Conservation (phyloP, 1,140 invertebrate species). For the Battus philenor region DNA sequence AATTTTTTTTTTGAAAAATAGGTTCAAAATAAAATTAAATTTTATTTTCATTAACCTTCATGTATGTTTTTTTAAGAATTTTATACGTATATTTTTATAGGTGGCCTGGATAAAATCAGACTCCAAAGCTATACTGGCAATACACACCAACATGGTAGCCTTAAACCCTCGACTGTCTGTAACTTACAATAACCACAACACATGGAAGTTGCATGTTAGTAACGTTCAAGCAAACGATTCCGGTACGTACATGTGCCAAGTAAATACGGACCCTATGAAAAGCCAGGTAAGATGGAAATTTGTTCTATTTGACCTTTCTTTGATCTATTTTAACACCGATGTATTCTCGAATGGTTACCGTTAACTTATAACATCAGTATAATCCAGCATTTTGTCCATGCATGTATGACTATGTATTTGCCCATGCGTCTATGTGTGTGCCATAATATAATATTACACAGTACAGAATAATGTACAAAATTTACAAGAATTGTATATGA, state of each 20-base stretch:
- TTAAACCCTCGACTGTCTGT: constrained; percentile 89
- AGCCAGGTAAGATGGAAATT: constrained; percentile 80
- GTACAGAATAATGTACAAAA: too few relatives aligned
- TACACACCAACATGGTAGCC: constrained; percentile 92
- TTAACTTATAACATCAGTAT: too few relatives aligned
- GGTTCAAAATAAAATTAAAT: too few relatives aligned
- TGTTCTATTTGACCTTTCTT: too few relatives aligned
- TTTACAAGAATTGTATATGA: too few relatives aligned
- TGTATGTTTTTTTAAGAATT: not conserved
- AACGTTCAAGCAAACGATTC: constrained; percentile 93
- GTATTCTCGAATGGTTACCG: too few relatives aligned
- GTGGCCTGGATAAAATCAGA: constrained; percentile 95
- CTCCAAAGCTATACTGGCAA: constrained; percentile 91
- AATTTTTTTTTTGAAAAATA: too few relatives aligned
- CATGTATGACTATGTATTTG: too few relatives aligned
- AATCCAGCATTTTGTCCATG: too few relatives aligned
- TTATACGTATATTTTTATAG: constrained; percentile 58
- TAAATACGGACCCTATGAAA: constrained; percentile 91
- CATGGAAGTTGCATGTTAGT: constrained; percentile 91
- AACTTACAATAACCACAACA: constrained; percentile 93
- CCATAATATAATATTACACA: too few relatives aligned
- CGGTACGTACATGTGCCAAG: constrained; percentile 93
- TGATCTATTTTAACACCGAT: too few relatives aligned
- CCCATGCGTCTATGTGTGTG: too few relatives aligned
- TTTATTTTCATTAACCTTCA: not conserved